Percentiles rank a stretch among this genome's conserved stretches.
Evolutionary conservation across 2,797 vertebrate genomes (phyloP).

Genomic region (Luscinia luscinia): DNA sequence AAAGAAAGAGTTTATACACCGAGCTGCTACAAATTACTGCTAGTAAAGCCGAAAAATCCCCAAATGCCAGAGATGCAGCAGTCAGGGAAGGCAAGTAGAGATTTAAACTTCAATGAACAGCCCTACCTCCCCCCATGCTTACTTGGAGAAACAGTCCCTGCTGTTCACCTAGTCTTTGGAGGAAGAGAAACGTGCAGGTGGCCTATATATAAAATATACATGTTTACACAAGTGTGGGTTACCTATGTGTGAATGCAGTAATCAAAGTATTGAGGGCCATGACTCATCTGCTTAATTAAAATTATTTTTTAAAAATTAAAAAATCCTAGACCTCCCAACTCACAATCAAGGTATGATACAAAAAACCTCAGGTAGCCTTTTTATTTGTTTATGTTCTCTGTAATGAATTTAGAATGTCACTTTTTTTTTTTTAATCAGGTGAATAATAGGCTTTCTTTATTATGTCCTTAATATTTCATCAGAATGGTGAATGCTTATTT

Average conservation of each 20-base stretch:
- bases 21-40: conserved; percentile 21
- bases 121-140: accelerated
- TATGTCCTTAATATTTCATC: background rate
- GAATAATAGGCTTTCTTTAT: background rate
- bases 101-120: background rate
- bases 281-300: background rate
- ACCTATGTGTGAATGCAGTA: background rate
- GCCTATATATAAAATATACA: background rate
- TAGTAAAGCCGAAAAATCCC: conserved; percentile 13
- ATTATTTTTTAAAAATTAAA: background rate
- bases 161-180: background rate
- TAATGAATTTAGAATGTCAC: background rate
- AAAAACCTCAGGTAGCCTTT: background rate
- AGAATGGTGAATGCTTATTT: background rate
- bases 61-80: background rate
- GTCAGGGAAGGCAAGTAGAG: background rate
- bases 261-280: background rate
- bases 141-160: conserved; percentile 6
- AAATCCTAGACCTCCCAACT: background rate
- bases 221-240: background rate
- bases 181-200: background rate
- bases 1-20: conserved; percentile 40
- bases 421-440: background rate
- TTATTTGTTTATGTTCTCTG: background rate
- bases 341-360: background rate